phyloP scores from a whole-genome alignment of 2,113 vertebrate genomes.

The Sterna hirundo region DNA sequence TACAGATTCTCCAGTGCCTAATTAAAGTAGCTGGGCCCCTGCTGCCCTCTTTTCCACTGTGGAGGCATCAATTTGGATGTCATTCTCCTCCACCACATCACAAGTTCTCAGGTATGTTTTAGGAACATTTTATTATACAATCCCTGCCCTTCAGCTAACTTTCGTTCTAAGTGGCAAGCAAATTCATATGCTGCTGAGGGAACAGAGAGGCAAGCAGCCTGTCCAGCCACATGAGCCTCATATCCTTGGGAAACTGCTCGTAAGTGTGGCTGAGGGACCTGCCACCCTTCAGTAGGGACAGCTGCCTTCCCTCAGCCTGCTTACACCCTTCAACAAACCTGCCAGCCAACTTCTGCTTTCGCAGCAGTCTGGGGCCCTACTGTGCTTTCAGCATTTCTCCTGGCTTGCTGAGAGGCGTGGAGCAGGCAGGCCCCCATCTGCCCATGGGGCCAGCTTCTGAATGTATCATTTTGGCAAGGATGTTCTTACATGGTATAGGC shows the following conservation, averaged over 20 bases:
- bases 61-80: constrained; percentile 35
- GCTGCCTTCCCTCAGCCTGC: background rate
- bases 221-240: background rate
- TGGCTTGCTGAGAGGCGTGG: background rate
- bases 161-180: background rate
- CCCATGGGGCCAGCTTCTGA: fast-evolving
- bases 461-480: background rate
- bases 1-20: constrained; percentile 36
- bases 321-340: fast-evolving
- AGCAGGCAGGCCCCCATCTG: background rate
- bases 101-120: background rate
- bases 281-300: background rate
- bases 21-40: constrained; percentile 38
- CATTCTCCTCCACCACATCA: background rate
- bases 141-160: constrained; percentile 29
- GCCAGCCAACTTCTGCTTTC: background rate
- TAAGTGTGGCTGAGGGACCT: background rate
- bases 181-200: background rate
- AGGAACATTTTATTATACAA: background rate
- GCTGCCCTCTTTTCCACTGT: constrained; percentile 12
- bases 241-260: background rate
- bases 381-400: background rate
- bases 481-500: fast-evolving
- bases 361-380: background rate
- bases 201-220: background rate